Evolutionary conservation across 2,888 invertebrate genomes (phyloP).

Genomic region (Nephrotoma flavescens): DNA sequence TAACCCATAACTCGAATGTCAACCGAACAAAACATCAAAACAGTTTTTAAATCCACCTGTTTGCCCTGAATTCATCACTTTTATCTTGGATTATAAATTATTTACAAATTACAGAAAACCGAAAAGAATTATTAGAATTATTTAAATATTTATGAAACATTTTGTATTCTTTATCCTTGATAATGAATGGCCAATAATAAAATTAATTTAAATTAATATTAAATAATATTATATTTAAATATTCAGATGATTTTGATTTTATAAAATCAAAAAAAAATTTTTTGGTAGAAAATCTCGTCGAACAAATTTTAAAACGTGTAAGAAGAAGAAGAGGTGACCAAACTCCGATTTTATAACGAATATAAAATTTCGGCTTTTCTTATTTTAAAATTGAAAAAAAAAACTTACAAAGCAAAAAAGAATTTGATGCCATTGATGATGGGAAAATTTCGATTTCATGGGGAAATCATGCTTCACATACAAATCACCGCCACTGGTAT

Average conservation of each 20-base stretch:
- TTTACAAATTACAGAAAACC: background rate
- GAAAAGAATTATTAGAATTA: background rate
- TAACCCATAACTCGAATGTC: background rate
- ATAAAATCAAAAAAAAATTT: background rate
- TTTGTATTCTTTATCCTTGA: background rate
- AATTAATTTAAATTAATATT: background rate
- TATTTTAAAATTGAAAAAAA: background rate
- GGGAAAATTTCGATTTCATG: background rate
- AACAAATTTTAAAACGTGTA: background rate
- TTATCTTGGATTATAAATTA: background rate
- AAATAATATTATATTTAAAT: background rate
- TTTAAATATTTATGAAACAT: background rate
- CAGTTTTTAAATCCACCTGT: background rate
- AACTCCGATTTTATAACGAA: constrained; percentile 8
- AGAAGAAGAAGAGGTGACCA: constrained; percentile 8
- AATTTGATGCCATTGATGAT: background rate
- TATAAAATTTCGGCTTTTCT: background rate
- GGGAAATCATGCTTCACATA: background rate
- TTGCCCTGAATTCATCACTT: background rate
- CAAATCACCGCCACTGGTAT: background rate
- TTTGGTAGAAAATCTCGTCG: background rate
- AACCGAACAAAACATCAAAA: background rate
- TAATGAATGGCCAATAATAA: background rate
- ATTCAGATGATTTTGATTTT: background rate
- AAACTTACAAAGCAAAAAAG: background rate